Conservation (phyloP, 2,888 invertebrate genomes). For the Oasisia sp. region DNA sequence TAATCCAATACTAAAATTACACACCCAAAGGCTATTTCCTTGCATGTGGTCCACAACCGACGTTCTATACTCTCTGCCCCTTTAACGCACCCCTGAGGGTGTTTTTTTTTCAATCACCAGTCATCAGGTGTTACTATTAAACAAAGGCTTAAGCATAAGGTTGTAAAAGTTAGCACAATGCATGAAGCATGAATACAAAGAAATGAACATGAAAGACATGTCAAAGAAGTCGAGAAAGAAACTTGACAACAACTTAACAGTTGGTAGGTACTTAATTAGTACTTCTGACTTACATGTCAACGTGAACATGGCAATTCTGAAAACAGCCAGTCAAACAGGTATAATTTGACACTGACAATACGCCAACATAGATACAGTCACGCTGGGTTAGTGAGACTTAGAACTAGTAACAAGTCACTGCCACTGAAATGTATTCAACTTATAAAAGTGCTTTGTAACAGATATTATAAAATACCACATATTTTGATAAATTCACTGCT, state of each 20-base stretch:
- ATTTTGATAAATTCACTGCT: no score
- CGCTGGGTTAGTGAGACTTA: not conserved
- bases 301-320: not conserved
- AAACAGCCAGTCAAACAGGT: not conserved
- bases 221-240: not conserved
- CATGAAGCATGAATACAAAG: not conserved
- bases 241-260: not conserved
- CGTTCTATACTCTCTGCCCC: not conserved
- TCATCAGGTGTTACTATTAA: not conserved
- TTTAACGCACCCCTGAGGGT: not conserved
- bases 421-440: not conserved
- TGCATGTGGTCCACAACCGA: not conserved
- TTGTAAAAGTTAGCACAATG: not conserved
- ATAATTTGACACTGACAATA: not conserved
- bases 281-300: not conserved
- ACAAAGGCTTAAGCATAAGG: not conserved
- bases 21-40: not conserved
- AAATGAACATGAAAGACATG: not conserved
- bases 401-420: not conserved
- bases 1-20: not conserved
- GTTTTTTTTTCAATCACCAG: not conserved
- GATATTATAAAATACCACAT: no score
- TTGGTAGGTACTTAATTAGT: not conserved
- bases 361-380: not conserved
- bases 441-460: not conserved